phyloP scores from a whole-genome alignment of 2,113 vertebrate genomes.

The Tragelaphus buxtoni region DNA sequence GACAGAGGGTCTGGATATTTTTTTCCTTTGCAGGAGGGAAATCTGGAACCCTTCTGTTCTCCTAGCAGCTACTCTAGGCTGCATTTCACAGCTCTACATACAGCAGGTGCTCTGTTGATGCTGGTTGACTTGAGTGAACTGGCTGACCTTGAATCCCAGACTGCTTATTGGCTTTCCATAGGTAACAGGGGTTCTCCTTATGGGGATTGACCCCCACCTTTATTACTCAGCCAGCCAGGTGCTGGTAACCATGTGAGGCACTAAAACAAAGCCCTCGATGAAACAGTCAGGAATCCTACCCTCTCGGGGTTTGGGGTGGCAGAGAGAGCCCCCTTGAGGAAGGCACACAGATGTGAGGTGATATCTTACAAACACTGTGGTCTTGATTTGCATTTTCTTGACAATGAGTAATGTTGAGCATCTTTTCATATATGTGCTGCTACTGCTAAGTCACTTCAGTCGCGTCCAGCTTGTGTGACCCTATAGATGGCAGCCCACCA shows the following conservation, averaged over 20 bases:
- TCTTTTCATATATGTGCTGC: not conserved
- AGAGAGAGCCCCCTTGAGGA: not conserved
- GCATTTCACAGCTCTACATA: not conserved
- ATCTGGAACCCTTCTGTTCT: not conserved
- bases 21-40: not conserved
- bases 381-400: not conserved
- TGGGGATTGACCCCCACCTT: not conserved
- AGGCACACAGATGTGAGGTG: not conserved
- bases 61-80: not conserved
- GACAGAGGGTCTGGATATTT: not conserved
- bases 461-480: no score
- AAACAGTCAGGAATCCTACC: not conserved
- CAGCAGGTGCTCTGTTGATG: not conserved
- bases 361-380: not conserved
- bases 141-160: not conserved
- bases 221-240: not conserved
- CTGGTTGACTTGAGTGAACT: not conserved
- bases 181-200: not conserved
- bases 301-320: fast-evolving
- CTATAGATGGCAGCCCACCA: no score
- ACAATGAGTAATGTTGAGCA: not conserved
- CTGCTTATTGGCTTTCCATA: not conserved
- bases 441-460: not conserved
- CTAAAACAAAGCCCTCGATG: fast-evolving
- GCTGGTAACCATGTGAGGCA: not conserved